Evolutionary conservation across 2,888 invertebrate species (phyloP).

Genomic region (Chalcosyrphus nemorum): DNA sequence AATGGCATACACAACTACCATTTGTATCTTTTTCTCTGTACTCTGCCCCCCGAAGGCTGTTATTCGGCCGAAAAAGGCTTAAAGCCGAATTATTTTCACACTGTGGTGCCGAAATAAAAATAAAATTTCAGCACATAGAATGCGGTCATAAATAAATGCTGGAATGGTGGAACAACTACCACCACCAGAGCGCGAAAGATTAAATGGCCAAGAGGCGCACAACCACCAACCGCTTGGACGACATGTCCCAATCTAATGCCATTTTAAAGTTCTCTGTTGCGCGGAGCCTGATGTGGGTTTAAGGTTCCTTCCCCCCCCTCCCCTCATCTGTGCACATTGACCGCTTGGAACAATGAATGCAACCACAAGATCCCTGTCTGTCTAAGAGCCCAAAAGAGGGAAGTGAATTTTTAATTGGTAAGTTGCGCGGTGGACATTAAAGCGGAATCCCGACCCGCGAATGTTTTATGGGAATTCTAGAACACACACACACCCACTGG

Average conservation of each 20-base stretch:
- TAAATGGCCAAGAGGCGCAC: slow-evolving; percentile 55
- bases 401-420: slow-evolving; percentile 70
- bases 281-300: slow-evolving; percentile 27
- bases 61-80: slow-evolving; percentile 71
- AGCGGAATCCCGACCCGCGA: slow-evolving; percentile 56
- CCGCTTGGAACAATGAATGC: slow-evolving; percentile 39
- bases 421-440: slow-evolving; percentile 69
- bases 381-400: slow-evolving; percentile 55
- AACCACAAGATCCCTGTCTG: slow-evolving; percentile 22
- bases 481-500: slow-evolving; percentile 13
- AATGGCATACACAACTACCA: slow-evolving; percentile 35
- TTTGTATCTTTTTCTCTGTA: too few relatives aligned
- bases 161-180: slow-evolving; percentile 39
- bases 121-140: slow-evolving; percentile 62
- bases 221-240: slow-evolving; percentile 40
- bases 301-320: not conserved
- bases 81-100: slow-evolving; percentile 72
- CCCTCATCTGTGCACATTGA: not conserved
- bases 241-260: slow-evolving; percentile 72
- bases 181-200: slow-evolving; percentile 21
- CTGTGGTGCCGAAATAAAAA: slow-evolving; percentile 60
- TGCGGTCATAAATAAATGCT: slow-evolving; percentile 72
- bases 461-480: slow-evolving; percentile 71
- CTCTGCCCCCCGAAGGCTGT: slow-evolving; percentile 8
- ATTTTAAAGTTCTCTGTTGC: slow-evolving; percentile 20